A percentile compares a stretch with the other conserved stretches of the same genome.
These are phyloP conservation scores for Erythrocercus mccallii DNA, from an alignment of 2,113 vertebrate genomes.

Conservation along the genomic window DNA sequence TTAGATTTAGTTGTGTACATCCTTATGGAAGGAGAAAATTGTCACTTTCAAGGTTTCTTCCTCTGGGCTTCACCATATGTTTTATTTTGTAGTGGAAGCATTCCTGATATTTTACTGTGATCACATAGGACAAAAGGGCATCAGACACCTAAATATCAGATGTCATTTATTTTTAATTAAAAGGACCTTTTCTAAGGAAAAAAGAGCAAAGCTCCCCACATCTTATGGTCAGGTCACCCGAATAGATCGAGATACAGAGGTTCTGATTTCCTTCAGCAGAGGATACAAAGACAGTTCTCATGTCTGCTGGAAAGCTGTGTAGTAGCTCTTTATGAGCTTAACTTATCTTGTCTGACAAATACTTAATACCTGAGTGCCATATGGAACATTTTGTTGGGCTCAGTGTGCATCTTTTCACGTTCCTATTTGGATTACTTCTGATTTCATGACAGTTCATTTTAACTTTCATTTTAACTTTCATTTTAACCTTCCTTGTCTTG, in stretches of 20 bases:
- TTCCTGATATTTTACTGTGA: not conserved
- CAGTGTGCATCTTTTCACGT: not conserved
- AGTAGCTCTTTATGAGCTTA: not conserved
- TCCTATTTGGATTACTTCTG: not conserved
- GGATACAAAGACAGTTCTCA: not conserved
- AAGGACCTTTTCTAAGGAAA: not conserved
- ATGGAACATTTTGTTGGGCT: not conserved
- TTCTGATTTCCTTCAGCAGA: not conserved
- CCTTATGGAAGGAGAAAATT: not conserved
- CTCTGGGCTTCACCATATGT: not conserved
- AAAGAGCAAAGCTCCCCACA: not conserved
- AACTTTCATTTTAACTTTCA: no score
- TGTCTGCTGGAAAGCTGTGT: not conserved
- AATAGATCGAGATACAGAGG: not conserved
- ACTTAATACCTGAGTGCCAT: not conserved
- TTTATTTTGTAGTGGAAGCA: not conserved
- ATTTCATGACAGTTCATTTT: not conserved
- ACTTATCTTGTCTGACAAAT: not conserved
- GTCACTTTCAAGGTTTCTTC: not conserved
- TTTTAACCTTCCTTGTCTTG: not conserved
- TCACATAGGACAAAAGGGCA: not conserved
- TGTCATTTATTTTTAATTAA: not conserved
- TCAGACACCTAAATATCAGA: not conserved
- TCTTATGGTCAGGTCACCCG: not conserved
- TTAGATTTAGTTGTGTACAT: not conserved